Evolutionary conservation across 2,797 vertebrate species (phyloP).

Genomic region (Ctenosaura bakeri): DNA sequence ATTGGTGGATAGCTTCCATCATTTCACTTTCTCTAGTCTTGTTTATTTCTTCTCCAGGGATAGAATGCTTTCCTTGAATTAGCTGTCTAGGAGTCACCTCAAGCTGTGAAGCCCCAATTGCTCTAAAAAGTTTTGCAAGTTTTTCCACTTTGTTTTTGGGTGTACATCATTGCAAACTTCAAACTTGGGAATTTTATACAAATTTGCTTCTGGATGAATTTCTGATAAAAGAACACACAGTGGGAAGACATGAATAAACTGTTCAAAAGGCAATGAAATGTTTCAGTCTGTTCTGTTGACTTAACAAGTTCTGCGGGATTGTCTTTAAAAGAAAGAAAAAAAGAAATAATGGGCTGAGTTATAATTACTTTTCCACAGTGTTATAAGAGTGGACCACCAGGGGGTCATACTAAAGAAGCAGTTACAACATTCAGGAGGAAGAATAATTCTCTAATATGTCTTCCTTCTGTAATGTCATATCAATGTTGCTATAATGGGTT

Average conservation of each 20-base stretch:
- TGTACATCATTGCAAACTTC: neutral
- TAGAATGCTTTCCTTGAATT: neutral
- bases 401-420: constrained; percentile 34
- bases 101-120: neutral
- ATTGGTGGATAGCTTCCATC: neutral
- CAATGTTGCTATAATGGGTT: neutral
- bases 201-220: constrained; percentile 17
- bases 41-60: neutral
- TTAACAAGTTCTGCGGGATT: constrained; percentile 24
- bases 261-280: constrained; percentile 7
- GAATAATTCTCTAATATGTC: constrained; percentile 23
- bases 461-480: constrained; percentile 27
- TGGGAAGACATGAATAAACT: neutral
- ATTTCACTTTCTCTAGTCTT: neutral
- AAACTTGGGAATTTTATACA: neutral
- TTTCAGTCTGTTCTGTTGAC: constrained; percentile 13
- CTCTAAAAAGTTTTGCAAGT: neutral
- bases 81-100: neutral
- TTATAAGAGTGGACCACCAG: constrained; percentile 10
- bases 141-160: neutral
- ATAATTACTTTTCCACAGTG: constrained; percentile 3
- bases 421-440: neutral
- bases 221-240: neutral
- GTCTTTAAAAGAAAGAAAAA: neutral
- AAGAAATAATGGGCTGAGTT: constrained; percentile 11